Percentiles rank a stretch among this genome's conserved stretches.
Conservation (phyloP, 2,113 vertebrate species). For the Lonchura striata region DNA sequence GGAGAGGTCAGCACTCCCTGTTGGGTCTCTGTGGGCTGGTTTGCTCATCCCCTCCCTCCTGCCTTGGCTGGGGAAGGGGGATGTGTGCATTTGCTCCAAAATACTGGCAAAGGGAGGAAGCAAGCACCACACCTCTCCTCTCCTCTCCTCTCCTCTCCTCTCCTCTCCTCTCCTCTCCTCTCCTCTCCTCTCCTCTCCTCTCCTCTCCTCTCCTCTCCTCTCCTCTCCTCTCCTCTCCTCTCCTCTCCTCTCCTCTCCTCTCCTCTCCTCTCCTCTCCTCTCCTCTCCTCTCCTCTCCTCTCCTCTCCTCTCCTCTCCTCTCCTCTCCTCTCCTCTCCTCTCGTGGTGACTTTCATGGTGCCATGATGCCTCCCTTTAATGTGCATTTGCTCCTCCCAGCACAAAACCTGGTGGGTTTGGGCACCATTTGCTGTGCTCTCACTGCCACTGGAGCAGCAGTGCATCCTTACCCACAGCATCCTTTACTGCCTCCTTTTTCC, state of each 20-base stretch:
- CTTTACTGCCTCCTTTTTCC: not conserved
- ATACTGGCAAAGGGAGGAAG: not conserved
- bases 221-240: no score
- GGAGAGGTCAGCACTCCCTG: not conserved
- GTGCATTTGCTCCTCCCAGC: not conserved
- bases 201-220: no score
- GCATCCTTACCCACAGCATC: not conserved
- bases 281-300: no score
- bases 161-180: no score
- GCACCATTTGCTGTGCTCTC: not conserved
- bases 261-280: no score
- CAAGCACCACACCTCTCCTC: fast-evolving
- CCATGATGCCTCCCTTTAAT: not conserved
- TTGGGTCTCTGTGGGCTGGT: not conserved
- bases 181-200: no score
- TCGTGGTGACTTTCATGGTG: not conserved
- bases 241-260: no score
- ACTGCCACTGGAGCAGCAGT: not conserved
- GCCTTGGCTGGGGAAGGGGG: not conserved
- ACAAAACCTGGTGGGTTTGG: not conserved
- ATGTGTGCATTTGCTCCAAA: fast-evolving
- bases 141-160: no score
- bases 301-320: no score
- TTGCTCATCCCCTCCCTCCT: not conserved
- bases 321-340: no score